Evolutionary conservation across 2,797 vertebrate species (phyloP), one percentile per base, ranked within the genome.

Genomic region (Lateolabrax maculatus): DNA sequence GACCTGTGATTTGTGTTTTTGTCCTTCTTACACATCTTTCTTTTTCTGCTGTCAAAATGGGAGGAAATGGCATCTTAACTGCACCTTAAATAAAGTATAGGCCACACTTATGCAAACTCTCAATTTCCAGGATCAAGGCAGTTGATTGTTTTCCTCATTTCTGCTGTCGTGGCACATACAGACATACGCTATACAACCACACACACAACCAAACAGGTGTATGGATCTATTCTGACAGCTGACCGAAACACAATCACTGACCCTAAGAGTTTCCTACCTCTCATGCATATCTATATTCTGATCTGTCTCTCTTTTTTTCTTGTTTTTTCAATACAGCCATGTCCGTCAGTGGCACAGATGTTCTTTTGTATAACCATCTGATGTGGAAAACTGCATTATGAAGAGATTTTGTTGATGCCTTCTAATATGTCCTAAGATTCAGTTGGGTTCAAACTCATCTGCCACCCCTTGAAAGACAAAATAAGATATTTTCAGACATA

Each of bases 231-330:
- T 62, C 49, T 79, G 84, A 86, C 51, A 82, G 64, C n/a, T 75
- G 63, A 69, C 66, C 71, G 75, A 68, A 85, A 81, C 77, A 66
- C 70, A 75, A 60, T 39, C 67, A 60, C 37, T 80, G 75, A 85
- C 70, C 72, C 53, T 19, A 3, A 34, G 39, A 43, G 39, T n/a
- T 77, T 44, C 61, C 57, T 67, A 18, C 34, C 41, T 43, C 43
- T 52, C 48, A 9, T 57, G 39, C 27, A 69, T 79, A 76, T 49
- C 21, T 57, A 13, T 72, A 68, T 36, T 56, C 46, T 48, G 23
- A 46, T 61, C 27, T 63, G 1, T 49, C 9, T 51, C 21, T 3
- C 0, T 0, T 9, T 49, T 18, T 31, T 31, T 6, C 51, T 53
- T 39, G 21, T 25, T 16, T n/a, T 6, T 4, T n/a, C n/a, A n/a